Conservation (phyloP, 2,888 invertebrate species). For the Trichopoda pennipes region DNA sequence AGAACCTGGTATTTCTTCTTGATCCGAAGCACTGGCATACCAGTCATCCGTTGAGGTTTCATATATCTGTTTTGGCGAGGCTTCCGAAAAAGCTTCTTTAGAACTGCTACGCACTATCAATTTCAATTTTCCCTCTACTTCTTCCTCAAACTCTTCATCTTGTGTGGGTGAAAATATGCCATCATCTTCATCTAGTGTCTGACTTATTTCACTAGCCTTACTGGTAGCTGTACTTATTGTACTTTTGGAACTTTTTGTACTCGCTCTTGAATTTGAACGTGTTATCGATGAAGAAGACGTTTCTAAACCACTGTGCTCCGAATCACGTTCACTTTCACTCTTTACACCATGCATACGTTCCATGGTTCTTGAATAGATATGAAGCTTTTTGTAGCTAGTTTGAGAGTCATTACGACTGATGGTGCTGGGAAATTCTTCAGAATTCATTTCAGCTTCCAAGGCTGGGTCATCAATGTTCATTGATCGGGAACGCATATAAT, state of each 20-base stretch:
- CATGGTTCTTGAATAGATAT: constrained; percentile 83
- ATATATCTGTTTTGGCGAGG: constrained; percentile 78
- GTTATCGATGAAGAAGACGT: constrained; percentile 64
- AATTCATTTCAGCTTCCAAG: constrained; percentile 75
- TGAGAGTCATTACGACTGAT: constrained; percentile 77
- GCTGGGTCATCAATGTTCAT: constrained; percentile 78
- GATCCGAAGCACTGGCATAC: constrained; percentile 90
- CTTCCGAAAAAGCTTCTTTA: constrained; percentile 77
- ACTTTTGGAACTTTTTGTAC: constrained; percentile 68
- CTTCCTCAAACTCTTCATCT: constrained; percentile 75
- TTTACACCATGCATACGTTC: constrained; percentile 84
- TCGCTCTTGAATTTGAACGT: constrained; percentile 68
- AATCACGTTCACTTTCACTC: constrained; percentile 75
- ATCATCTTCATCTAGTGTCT: constrained; percentile 74
- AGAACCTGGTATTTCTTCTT: constrained; percentile 83
- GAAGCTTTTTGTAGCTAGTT: constrained; percentile 76
- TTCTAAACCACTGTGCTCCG: constrained; percentile 74
- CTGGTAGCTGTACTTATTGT: constrained; percentile 70
- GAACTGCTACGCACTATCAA: constrained; percentile 74
- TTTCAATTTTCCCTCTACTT: constrained; percentile 72
- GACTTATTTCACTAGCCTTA: constrained; percentile 70
- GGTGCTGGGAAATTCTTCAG: constrained; percentile 77
- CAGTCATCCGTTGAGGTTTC: constrained; percentile 85
- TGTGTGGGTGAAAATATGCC: constrained; percentile 76
- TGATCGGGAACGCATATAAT: constrained; percentile 80